Evolutionary conservation across 2,113 vertebrate genomes (phyloP).

Genomic region (Dryoscopus gambensis): DNA sequence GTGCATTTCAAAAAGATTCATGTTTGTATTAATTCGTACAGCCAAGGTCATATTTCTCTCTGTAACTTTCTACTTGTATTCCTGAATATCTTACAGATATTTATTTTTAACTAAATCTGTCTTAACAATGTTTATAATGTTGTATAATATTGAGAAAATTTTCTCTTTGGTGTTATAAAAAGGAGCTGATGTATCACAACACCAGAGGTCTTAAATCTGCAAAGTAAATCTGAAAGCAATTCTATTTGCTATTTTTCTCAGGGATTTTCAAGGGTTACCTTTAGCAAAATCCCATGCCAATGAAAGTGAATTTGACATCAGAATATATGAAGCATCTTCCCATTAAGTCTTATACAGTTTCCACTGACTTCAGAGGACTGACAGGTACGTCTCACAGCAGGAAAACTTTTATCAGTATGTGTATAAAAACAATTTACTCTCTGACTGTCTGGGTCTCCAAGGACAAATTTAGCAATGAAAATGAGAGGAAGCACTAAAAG

Average conservation of each 20-base stretch:
- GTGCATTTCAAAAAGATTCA: not conserved
- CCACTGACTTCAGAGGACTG: not conserved
- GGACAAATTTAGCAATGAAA: not conserved
- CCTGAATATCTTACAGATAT: not conserved
- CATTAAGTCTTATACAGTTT: not conserved
- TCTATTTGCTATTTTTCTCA: not conserved
- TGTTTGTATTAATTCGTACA: not conserved
- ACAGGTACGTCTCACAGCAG: not conserved
- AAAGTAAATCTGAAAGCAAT: not conserved
- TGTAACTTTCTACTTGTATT: not conserved
- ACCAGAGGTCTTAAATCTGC: not conserved
- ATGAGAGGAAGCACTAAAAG: not conserved
- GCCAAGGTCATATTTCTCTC: not conserved
- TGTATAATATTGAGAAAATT: not conserved
- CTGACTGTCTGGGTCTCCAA: not conserved
- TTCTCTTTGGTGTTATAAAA: not conserved
- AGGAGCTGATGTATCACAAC: not conserved
- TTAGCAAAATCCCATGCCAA: not conserved
- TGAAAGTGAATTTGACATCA: not conserved
- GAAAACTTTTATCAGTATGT: not conserved
- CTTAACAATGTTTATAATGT: not conserved
- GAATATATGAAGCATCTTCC: not conserved
- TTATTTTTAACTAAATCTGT: not conserved
- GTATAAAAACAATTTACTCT: not conserved
- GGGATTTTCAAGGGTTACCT: not conserved